phyloP scores from a whole-genome alignment of 2,888 invertebrate species.

The Epinotia nisella region DNA sequence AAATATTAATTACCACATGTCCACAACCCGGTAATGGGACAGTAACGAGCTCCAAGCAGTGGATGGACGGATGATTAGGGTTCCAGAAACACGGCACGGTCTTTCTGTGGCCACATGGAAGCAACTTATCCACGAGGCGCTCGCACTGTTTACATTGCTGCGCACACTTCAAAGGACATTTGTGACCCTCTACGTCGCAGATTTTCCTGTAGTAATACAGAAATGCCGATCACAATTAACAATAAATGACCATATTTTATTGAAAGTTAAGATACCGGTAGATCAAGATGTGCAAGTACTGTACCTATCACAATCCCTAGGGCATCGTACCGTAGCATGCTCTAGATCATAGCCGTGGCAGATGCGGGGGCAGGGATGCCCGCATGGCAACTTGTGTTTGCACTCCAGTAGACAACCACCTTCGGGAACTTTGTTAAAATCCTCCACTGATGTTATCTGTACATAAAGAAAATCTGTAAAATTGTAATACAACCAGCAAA shows the following conservation, averaged over 20 bases:
- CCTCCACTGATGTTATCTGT: conserved; percentile 63
- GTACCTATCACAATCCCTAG: conserved; percentile 79
- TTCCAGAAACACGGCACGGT: conserved; percentile 75
- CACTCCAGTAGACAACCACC: conserved; percentile 87
- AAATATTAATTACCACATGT: conserved; percentile 60
- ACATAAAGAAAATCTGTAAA: conserved; percentile 9
- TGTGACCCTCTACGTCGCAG: conserved; percentile 77
- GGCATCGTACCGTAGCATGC: conserved; percentile 80
- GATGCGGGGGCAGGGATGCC: conserved; percentile 85
- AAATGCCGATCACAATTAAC: not conserved
- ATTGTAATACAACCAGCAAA: not conserved
- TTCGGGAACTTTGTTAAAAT: conserved; percentile 81
- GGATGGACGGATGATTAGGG: conserved; percentile 61
- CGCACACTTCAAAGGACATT: conserved; percentile 80
- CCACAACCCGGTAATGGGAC: conserved; percentile 65
- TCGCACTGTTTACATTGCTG: conserved; percentile 75
- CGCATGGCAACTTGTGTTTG: conserved; percentile 80
- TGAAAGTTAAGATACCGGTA: not conserved
- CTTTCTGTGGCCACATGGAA: conserved; percentile 81
- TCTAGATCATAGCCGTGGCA: conserved; percentile 86
- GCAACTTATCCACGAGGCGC: conserved; percentile 64
- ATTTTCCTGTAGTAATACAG: conserved; percentile 63
- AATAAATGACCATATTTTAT: not conserved
- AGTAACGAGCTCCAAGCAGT: conserved; percentile 60
- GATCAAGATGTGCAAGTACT: not conserved